Evolutionary conservation across 2,113 vertebrate genomes (phyloP).

Genomic region (Perca fluviatilis): DNA sequence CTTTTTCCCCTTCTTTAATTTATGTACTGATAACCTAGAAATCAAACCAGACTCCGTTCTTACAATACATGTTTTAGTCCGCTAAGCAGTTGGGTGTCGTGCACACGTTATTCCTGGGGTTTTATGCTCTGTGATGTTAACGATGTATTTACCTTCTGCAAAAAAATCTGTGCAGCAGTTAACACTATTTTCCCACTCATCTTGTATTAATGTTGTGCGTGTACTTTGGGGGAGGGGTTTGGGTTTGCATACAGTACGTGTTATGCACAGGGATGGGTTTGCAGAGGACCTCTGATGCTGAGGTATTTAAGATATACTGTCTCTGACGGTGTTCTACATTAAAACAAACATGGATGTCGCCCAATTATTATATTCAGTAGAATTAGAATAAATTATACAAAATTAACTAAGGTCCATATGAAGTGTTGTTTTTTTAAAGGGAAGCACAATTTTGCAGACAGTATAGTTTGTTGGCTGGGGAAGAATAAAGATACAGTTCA

Average conservation of each 20-base stretch:
- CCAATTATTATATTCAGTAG: slow-evolving; percentile 39
- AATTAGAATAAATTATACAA: slow-evolving; percentile 57
- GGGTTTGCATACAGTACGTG: slow-evolving; percentile 49
- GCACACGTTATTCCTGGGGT: slow-evolving; percentile 2
- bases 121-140: slow-evolving; percentile 33
- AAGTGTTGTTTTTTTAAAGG: slow-evolving; percentile 72
- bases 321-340: slow-evolving; percentile 66
- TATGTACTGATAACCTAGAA: slow-evolving; percentile 29
- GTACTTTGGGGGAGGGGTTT: slow-evolving; percentile 45
- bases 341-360: slow-evolving; percentile 54
- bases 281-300: slow-evolving; percentile 51
- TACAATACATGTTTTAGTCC: slow-evolving; percentile 18
- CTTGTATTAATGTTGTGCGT: slow-evolving; percentile 54
- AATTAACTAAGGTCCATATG: slow-evolving; percentile 74
- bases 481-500: slow-evolving; percentile 74
- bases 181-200: slow-evolving; percentile 43
- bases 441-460: slow-evolving; percentile 82
- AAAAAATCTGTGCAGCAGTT: slow-evolving; percentile 40
- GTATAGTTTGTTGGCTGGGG: slow-evolving; percentile 62
- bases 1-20: slow-evolving; percentile 19
- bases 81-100: slow-evolving; percentile 1
- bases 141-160: slow-evolving; percentile 39
- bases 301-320: slow-evolving; percentile 58
- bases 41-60: slow-evolving; percentile 14
- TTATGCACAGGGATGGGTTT: slow-evolving; percentile 51